Base-by-base conservation (phyloP, 2,888 invertebrate species). In the Belgica antarctica region DNA sequence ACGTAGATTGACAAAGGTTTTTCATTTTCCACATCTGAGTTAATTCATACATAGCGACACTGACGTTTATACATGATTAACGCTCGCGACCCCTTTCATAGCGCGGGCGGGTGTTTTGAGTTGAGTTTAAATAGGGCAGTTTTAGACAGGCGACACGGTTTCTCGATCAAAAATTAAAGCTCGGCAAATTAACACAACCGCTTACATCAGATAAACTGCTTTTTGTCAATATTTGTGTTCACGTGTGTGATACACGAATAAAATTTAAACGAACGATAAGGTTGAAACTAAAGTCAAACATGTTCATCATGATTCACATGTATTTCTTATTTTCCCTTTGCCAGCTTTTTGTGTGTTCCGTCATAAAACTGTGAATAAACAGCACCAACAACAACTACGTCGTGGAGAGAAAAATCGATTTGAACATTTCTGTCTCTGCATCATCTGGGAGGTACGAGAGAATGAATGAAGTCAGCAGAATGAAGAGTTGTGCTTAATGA, bases 301-400 rank as follows among this genome's bases (percentile, higher is more conserved):
- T 52, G 52, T 52, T 52, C 41, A 41, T 41, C 41, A 52, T 24
- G 52, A 52, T 52, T 52, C 24, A 52, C 52, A 52, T 52, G 52
- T 41, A 41, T 2, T n/a, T n/a, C n/a, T n/a, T n/a, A n/a, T n/a
- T n/a, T n/a, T n/a, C n/a, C n/a, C n/a, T 41, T 41, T 41, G 4
- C 41, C 41, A n/a, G 41, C 41, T n/a, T 41, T 41, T 41, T 41
- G n/a, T 15, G 41, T 41, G 12, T 41, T 41, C 15, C 41, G 41
- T 41, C 41, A 41, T 41, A 41, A 41, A 41, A 41, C 41, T 41
- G 12, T 41, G 41, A 41, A 41, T 41, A 41, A 41, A 41, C 15
- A 41, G 12, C 41, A 41, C 12, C 41, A 41, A 41, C 41, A 3
- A 41, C 4, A 41, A 3, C 15, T 41, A 41, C n/a, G n/a, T n/a